phyloP scores from a whole-genome alignment of 2,797 vertebrate species.

The Melanotaenia pygmaea region DNA sequence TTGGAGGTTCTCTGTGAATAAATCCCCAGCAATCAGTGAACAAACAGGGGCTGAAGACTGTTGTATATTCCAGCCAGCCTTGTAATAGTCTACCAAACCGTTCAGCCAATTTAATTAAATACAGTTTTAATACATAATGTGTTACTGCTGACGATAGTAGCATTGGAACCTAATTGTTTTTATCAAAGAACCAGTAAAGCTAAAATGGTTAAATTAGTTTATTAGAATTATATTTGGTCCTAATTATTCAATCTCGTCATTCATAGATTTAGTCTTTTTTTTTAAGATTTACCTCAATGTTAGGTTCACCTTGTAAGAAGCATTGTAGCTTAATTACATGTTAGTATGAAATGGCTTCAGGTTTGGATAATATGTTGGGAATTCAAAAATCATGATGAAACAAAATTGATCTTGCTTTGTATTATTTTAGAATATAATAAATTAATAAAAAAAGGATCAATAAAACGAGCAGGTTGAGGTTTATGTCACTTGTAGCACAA shows the following conservation, averaged over 20 bases:
- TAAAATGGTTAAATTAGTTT: neutral
- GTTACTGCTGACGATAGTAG: conserved; percentile 7
- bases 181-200: neutral
- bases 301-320: neutral
- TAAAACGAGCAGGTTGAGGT: neutral
- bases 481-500: neutral
- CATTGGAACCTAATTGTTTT: conserved; percentile 10
- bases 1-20: conserved; percentile 20
- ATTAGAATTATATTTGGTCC: neutral
- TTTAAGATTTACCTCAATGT: neutral
- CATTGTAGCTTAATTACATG: neutral
- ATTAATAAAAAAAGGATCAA: neutral
- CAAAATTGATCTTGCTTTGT: neutral
- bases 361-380: neutral
- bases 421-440: neutral
- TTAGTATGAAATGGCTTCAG: neutral
- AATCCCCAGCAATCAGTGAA: conserved; percentile 9
- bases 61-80: conserved; percentile 29
- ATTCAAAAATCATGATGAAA: neutral
- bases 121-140: conserved; percentile 23
- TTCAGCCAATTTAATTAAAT: conserved; percentile 21
- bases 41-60: conserved; percentile 14
- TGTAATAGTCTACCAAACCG: conserved; percentile 1
- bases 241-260: neutral
- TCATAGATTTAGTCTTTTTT: neutral